These are phyloP conservation scores for Pycnonotus jocosus DNA, from an alignment of 2,113 vertebrate genomes.

Conservation along the genomic window DNA sequence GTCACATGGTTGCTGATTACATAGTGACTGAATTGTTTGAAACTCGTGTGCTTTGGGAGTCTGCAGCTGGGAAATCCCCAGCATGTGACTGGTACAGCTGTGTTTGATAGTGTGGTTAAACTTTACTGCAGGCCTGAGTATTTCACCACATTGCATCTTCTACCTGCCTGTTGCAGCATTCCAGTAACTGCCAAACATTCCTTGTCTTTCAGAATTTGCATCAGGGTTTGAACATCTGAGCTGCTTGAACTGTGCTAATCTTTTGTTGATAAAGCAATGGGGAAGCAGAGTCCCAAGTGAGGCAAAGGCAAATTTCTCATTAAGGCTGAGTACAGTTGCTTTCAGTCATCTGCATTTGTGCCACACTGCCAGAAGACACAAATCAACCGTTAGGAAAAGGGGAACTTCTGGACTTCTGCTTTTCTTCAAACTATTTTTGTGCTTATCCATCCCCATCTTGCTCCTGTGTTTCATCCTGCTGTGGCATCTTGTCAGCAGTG, in stretches of 20 bases:
- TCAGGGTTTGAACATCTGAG: neutral
- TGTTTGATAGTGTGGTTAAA: neutral
- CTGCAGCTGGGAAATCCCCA: constrained; percentile 36
- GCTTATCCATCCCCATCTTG: neutral
- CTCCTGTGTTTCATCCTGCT: neutral
- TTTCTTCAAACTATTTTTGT: constrained; percentile 12
- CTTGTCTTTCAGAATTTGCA: neutral
- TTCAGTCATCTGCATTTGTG: neutral
- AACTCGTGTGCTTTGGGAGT: constrained; percentile 7
- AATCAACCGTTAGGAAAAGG: neutral
- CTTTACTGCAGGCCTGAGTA: neutral
- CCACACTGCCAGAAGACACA: neutral
- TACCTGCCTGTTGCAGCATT: constrained; percentile 36
- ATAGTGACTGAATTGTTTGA: constrained; percentile 43
- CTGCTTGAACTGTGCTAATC: neutral
- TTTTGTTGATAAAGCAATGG: neutral
- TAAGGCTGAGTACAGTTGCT: neutral
- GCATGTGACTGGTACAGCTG: constrained; percentile 12
- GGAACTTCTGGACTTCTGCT: neutral
- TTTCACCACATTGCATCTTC: constrained; percentile 21
- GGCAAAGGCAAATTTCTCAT: neutral
- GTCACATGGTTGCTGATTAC: constrained; percentile 17
- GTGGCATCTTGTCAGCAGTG: neutral
- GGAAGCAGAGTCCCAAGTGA: neutral
- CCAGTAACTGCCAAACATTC: neutral